Base-by-base conservation (phyloP, 1,140 invertebrate species). In the Reticulitermes speratus region DNA sequence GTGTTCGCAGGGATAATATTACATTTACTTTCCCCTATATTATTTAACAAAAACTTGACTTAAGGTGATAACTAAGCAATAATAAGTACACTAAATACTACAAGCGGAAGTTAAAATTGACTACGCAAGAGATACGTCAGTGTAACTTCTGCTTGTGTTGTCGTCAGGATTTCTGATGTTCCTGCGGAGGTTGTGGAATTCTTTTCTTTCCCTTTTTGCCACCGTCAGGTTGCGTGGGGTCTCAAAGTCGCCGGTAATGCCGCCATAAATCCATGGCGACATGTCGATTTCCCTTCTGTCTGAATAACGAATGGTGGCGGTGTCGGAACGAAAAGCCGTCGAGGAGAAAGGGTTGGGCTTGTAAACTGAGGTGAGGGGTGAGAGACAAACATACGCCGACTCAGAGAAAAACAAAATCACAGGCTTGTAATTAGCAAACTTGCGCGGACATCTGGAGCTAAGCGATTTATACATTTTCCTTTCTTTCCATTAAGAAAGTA, bases 231-330 rank as follows among this genome's bases (percentile, higher is more conserved):
- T 52, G 82, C 83, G 83, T 75, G 32, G 48, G 25, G 44, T 84
- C 23, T 44, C 44, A 84, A 84, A 44, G 83, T 84, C 44, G 83
- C 83, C 83, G 32, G 83, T 84, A 84, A 84, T 52, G 83, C 48
- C 16, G 32, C 83, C 83, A 84, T 84, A 84, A 84, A 84, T 84
- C 48, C 83, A 84, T 84, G 83, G 21, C 83, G 83, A 84, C 83
- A 84, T 44, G 83, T 84, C 83, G 83, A 84, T 84, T 84, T 84
- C 83, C 83, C 48, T 44, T 52, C 32, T 52, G 48, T 12, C 25
- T 8, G 48, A 52, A 32, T 52, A 84, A 52, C 7, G 83, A 19
- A 32, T 19, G 65, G 65, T 75, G n/a, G 9, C 14, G 9, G 25
- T 11, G 65, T 19, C 1, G 21, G 19, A 65, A 23, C 19, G 59